Evolutionary conservation across 2,113 vertebrate species (phyloP).

Genomic region (Sylvia atricapilla): DNA sequence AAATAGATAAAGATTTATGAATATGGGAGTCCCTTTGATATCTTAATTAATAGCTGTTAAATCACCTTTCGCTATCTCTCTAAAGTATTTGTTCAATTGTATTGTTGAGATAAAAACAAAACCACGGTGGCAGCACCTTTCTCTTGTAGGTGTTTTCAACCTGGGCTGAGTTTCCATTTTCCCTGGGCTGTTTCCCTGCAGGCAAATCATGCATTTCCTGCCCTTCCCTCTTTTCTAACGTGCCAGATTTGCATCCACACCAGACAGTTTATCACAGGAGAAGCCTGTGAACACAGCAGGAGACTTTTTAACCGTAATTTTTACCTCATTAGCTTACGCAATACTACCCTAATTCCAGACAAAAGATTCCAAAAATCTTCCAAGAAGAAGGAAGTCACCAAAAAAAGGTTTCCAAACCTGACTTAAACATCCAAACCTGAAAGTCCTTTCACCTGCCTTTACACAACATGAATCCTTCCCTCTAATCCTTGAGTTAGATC

Average conservation of each 20-base stretch:
- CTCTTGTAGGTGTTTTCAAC: not conserved
- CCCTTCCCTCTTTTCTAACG: not conserved
- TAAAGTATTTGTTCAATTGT: not conserved
- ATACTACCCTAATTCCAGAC: not conserved
- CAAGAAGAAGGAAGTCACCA: not conserved
- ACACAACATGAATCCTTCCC: rapidly evolving
- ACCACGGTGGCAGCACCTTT: not conserved
- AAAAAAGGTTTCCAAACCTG: not conserved
- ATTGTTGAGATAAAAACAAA: not conserved
- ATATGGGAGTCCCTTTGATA: not conserved
- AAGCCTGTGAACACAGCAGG: constrained; percentile 8
- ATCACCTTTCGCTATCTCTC: not conserved
- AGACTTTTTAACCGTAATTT: not conserved
- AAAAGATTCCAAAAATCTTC: not conserved
- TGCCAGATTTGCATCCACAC: not conserved
- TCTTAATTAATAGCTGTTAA: not conserved
- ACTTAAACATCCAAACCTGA: not conserved
- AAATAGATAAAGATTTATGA: not conserved
- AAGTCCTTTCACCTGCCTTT: not conserved
- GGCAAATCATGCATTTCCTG: not conserved
- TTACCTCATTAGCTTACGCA: not conserved
- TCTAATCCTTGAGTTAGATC: not conserved
- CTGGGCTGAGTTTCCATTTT: not conserved
- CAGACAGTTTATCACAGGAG: not conserved
- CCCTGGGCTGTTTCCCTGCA: not conserved